phyloP scores from a whole-genome alignment of 2,888 invertebrate species.

The Neoascia interrupta region DNA sequence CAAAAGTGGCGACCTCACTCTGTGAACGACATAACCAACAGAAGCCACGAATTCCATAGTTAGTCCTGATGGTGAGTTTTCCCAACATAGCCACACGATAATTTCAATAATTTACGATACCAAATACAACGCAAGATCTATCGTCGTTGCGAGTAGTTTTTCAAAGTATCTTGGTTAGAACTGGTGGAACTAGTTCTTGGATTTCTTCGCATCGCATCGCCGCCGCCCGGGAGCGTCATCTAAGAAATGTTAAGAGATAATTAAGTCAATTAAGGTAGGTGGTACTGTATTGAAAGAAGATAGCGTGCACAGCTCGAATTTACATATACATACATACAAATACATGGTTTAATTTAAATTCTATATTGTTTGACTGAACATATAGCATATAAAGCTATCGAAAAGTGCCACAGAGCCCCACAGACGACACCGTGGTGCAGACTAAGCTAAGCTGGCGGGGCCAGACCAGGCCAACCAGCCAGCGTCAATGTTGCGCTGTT shows the following conservation, averaged over 20 bases:
- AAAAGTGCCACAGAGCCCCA: not conserved
- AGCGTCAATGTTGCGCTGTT: constrained; percentile 16
- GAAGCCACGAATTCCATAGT: constrained; percentile 15
- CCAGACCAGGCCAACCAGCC: too few relatives aligned
- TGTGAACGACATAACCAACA: constrained; percentile 9
- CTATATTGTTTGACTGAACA: constrained; percentile 12
- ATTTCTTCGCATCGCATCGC: too few relatives aligned
- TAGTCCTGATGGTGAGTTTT: constrained; percentile 7
- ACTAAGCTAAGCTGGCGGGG: too few relatives aligned
- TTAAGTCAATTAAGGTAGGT: constrained; percentile 8
- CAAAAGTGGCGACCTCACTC: constrained; percentile 4
- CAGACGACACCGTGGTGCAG: not conserved
- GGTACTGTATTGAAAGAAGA: not conserved
- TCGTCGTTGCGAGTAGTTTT: not conserved
- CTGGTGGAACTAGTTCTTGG: not conserved
- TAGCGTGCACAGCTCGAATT: constrained; percentile 27
- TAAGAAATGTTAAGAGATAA: not conserved
- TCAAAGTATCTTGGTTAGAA: not conserved
- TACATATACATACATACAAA: too few relatives aligned
- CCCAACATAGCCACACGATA: constrained; percentile 4
- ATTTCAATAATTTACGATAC: constrained; percentile 40
- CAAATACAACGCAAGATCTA: constrained; percentile 37
- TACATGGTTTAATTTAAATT: constrained; percentile 31
- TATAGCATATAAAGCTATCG: too few relatives aligned
- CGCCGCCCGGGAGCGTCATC: not conserved